Conservation (phyloP, 2,113 vertebrate genomes). For the Lepidothrix coronata region DNA sequence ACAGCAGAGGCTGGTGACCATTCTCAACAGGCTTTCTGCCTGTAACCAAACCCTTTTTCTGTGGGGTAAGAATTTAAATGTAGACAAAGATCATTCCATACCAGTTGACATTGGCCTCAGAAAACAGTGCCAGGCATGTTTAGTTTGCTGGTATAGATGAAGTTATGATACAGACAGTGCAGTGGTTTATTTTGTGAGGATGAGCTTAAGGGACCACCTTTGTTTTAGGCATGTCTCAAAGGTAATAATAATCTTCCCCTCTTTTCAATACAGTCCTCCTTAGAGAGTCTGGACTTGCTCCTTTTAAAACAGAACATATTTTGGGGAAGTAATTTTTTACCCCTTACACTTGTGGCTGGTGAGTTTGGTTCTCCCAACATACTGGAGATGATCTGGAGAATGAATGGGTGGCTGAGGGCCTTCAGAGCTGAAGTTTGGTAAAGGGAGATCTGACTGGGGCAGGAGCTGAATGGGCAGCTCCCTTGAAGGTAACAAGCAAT, state of each 20-base stretch:
- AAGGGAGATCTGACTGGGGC: background rate
- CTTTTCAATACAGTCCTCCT: background rate
- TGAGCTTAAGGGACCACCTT: background rate
- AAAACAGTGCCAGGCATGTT: background rate
- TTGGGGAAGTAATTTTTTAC: background rate
- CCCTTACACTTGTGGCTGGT: background rate
- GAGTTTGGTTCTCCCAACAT: background rate
- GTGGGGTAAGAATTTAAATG: background rate
- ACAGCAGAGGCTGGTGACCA: background rate
- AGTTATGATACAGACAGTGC: background rate
- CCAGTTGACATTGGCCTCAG: background rate
- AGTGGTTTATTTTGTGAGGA: background rate
- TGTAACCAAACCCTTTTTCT: background rate
- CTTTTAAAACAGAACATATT: background rate
- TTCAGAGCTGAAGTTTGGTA: background rate
- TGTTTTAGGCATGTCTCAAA: background rate
- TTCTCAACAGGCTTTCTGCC: background rate
- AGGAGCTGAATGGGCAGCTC: background rate
- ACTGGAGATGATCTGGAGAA: background rate
- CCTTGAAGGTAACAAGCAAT: background rate
- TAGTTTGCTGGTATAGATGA: background rate
- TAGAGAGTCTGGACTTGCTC: background rate
- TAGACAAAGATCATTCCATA: background rate
- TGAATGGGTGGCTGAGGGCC: background rate
- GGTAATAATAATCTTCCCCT: background rate